phyloP scores from a whole-genome alignment of 2,113 vertebrate genomes.

The Tympanuchus pallidicinctus region DNA sequence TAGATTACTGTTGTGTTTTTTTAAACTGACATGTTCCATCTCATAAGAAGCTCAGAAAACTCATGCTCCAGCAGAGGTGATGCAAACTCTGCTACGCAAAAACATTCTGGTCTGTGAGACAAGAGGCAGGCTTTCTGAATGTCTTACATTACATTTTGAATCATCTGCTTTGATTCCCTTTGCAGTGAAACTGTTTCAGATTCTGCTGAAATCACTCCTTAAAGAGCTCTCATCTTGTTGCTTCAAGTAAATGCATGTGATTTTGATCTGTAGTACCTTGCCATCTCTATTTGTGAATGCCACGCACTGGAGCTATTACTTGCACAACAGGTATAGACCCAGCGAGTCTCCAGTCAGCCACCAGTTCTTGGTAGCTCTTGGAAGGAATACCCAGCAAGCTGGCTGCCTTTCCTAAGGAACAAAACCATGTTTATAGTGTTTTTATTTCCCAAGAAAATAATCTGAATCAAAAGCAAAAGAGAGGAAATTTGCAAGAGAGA shows the following conservation, averaged over 20 bases:
- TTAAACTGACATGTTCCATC: neutral
- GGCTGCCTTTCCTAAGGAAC: neutral
- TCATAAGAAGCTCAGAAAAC: conserved; percentile 24
- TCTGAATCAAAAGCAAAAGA: neutral
- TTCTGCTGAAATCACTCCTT: neutral
- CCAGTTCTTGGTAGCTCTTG: neutral
- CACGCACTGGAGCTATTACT: neutral
- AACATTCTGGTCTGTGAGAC: neutral
- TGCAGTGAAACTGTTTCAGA: neutral
- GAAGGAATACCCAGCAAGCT: neutral
- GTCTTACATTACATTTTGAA: neutral
- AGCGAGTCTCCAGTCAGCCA: rapidly evolving
- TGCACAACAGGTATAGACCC: neutral
- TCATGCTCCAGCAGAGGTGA: neutral
- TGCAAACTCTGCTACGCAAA: neutral
- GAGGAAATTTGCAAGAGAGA: neutral
- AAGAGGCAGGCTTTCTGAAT: neutral
- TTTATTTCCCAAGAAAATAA: neutral
- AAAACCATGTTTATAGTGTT: neutral
- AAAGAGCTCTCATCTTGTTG: neutral
- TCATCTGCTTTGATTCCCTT: neutral
- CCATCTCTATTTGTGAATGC: neutral
- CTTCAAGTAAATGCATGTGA: neutral
- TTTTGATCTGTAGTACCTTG: neutral
- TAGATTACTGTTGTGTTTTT: neutral